These are phyloP conservation scores for Drosophila yooni DNA, from an alignment of 2,888 invertebrate species.

Conservation along the genomic window DNA sequence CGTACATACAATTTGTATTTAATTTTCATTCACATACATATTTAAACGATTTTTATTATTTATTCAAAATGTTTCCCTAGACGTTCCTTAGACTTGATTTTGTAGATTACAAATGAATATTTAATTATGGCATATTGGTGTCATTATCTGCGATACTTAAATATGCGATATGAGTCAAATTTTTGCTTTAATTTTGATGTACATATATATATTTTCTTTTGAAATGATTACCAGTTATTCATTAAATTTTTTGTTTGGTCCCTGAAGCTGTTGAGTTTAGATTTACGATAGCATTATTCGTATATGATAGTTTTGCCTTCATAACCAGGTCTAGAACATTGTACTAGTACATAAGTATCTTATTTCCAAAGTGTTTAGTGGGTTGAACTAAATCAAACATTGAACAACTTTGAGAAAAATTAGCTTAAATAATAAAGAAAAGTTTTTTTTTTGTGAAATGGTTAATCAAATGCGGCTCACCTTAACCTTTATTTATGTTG, in stretches of 20 bases:
- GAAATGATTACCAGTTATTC: conserved; percentile 46
- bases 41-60: conserved; percentile 26
- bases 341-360: conserved; percentile 36
- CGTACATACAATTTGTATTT: conserved; percentile 33
- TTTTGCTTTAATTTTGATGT: conserved; percentile 39
- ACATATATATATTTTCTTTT: conserved; percentile 24
- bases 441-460: not conserved
- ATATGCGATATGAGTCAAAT: conserved; percentile 53
- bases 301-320: conserved; percentile 52
- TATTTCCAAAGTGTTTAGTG: conserved; percentile 65
- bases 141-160: conserved; percentile 24
- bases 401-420: conserved; percentile 19
- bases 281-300: conserved; percentile 71
- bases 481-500: conserved; percentile 15
- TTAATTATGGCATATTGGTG: conserved; percentile 32
- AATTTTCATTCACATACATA: conserved; percentile 36
- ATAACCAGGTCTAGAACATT: conserved; percentile 49
- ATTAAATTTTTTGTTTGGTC: conserved; percentile 76
- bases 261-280: conserved; percentile 83
- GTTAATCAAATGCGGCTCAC: conserved; percentile 24
- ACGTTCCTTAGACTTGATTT: conserved; percentile 38
- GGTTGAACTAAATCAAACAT: conserved; percentile 42
- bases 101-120: conserved; percentile 46
- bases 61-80: conserved; percentile 58
- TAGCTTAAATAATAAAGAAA: conserved; percentile 3